A percentile compares a stretch with the other conserved stretches of the same genome.
Conservation (phyloP, 2,113 vertebrate species). For the Microtus oregoni region DNA sequence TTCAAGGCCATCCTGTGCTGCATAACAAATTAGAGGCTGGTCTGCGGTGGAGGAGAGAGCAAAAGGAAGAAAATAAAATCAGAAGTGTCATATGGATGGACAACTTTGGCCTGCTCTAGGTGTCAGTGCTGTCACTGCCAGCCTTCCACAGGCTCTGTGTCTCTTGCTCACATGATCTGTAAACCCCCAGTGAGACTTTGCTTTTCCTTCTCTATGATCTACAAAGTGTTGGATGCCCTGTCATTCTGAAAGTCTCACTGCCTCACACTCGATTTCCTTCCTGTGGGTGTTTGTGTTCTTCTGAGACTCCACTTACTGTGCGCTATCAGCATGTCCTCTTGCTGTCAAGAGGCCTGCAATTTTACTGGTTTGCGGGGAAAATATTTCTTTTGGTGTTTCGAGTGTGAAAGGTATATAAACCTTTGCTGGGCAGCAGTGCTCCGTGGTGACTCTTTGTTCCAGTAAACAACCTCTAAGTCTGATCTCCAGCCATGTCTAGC, state of each 20-base stretch:
- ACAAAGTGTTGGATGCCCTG: too few relatives aligned
- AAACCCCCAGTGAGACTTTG: not conserved
- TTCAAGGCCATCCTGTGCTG: not conserved
- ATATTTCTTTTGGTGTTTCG: not conserved
- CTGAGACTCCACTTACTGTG: not conserved
- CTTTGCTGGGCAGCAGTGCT: not conserved
- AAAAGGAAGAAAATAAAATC: not conserved
- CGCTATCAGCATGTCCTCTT: not conserved
- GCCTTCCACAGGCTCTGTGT: not conserved
- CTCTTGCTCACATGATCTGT: not conserved
- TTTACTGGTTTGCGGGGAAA: not conserved
- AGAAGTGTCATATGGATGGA: not conserved
- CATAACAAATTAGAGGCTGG: not conserved
- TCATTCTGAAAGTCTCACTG: not conserved
- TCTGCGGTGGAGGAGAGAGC: too few relatives aligned
- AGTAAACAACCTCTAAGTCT: not conserved
- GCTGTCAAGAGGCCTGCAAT: not conserved
- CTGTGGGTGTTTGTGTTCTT: not conserved
- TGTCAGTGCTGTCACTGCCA: not conserved
- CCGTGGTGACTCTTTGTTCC: not conserved
- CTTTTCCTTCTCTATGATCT: not conserved
- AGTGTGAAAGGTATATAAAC: not conserved
- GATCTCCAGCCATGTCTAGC: not conserved
- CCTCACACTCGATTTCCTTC: not conserved
- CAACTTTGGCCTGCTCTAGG: fast-evolving